Evolutionary conservation across 2,113 vertebrate species (phyloP).

Genomic region (Dromiciops gliroides): DNA sequence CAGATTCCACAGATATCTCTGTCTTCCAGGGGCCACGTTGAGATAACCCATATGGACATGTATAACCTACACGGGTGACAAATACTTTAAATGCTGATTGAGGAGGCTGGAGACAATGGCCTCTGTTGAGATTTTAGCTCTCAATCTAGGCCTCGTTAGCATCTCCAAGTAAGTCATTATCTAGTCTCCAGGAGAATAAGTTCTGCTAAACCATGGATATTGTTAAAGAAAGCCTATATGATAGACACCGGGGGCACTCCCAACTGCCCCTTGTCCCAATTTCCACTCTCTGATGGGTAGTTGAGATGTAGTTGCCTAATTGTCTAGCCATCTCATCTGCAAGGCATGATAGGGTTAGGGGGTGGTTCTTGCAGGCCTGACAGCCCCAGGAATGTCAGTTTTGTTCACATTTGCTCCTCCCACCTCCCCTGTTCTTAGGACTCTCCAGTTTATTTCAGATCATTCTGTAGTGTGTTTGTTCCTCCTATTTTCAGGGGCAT

Average conservation of each 20-base stretch:
- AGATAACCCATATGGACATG: not conserved
- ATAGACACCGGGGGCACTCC: not conserved
- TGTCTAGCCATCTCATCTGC: not conserved
- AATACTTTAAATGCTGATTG: not conserved
- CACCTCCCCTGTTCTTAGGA: conserved; percentile 40
- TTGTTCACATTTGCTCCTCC: conserved; percentile 59
- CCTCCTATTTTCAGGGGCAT: conserved; percentile 65
- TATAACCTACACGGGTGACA: not conserved
- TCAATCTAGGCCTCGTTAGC: not conserved
- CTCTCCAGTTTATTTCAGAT: conserved; percentile 63
- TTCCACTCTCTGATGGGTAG: not conserved
- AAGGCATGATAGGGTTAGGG: conserved; percentile 12
- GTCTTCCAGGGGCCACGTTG: not conserved
- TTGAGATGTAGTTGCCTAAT: not conserved
- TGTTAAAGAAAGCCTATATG: not conserved
- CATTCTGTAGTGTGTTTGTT: conserved; percentile 66
- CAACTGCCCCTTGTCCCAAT: not conserved
- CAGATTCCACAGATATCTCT: not conserved
- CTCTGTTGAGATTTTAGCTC: not conserved
- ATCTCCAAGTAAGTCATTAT: not conserved
- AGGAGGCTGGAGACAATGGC: not conserved
- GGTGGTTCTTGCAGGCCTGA: conserved; percentile 35
- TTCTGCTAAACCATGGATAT: not conserved
- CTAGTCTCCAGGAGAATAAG: not conserved
- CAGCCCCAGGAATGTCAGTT: conserved; percentile 61